Base-by-base conservation (phyloP, 64 coral and sea anemone species). In the Hydrozoanthus tunicans region DNA sequence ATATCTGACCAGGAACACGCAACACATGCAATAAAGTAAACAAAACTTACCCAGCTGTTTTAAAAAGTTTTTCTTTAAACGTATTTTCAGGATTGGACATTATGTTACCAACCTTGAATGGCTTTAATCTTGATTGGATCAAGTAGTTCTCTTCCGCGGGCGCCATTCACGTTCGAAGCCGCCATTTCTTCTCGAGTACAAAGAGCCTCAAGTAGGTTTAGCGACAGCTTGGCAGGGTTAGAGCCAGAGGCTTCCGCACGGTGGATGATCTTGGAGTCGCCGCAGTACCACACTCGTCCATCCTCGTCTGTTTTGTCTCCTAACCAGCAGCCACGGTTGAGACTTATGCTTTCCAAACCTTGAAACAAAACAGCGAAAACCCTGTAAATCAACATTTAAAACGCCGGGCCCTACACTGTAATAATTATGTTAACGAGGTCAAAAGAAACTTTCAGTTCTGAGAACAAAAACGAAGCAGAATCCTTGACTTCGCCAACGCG, bases 41-140 rank as follows among this genome's bases (percentile, higher is more conserved):
- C 32, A 43, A 0, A 43, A 43, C 32, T 43, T 43, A 43, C 32
- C 32, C 32, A 43, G 32, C 32, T 43, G 32, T 43, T 43, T 43
- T 43, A 43, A 2, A 43, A 43, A 43, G 32, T 1, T 43, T 43
- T 43, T 43, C 32, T 1, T 43, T 43, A 43, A 43, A 43, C 32
- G 32, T 5, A 0, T 59, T 52, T 52, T 25, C n/a, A 6, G 20
- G 14, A 6, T 51, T 20, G 24, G 12, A n/a, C 11, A 64, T 3
- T 67, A 24, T 60, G 17, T 54, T 56, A 20, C 91, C 68, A 6
- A 98, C 96, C 93, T 86, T 93, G 91, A 84, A 98, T 93, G 64
- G 91, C 96, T 78, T 95, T 98, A 56, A 98, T 98, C 86, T 98
- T 98, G 82, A 93, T 80, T 20, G 96, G 93, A 65, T 98, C 91